Base-by-base conservation (phyloP, 2,113 vertebrate genomes). In the Chroicocephalus ridibundus region DNA sequence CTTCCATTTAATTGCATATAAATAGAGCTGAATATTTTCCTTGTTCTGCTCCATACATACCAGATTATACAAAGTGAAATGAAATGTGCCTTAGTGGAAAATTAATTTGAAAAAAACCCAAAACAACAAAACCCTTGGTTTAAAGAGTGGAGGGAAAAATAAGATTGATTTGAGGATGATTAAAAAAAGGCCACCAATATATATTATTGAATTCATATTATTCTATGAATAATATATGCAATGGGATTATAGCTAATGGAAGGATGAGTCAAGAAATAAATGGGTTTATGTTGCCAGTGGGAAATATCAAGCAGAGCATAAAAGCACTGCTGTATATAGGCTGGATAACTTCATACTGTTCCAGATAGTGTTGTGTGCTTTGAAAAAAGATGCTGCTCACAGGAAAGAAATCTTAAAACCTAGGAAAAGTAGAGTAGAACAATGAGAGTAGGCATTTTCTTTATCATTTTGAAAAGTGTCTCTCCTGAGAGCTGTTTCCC, bases 161-260 rank as follows among this genome's bases (percentile, higher is more conserved):
- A 44, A 61, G 51, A 80, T 75, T 84, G 69, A 84, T 82, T 76
- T 87, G 61, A 76, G 10, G 66, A 82, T 87, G 25, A 93, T 93
- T 84, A 7, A 44, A 76, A 94, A 91, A 91, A 81, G 13, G 19
- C n/a, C 49, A 65, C 27, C 19, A 29, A 65, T 74, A 91, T 44
- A 36, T 85, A 71, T 91, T 85, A 84, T 61, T 60, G 62, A 79
- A 88, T 91, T 85, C 7, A 36, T 94, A 90, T 91, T 61, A 79
- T 90, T 95, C 75, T 91, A 86, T 96, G 75, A 97, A 94, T 95
- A 94, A 94, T 95, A 95, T 90, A 94, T 97, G 82, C 70, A 91
- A 51, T 46, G 51, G 47, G 58, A 91, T 93, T 94, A 85, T 52
- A 93, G 70, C 13, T 97, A 89, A 91, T 93, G 81, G 90, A 95